phyloP scores from a whole-genome alignment of 1,140 invertebrate species.

The Neuroterus valhalla region DNA sequence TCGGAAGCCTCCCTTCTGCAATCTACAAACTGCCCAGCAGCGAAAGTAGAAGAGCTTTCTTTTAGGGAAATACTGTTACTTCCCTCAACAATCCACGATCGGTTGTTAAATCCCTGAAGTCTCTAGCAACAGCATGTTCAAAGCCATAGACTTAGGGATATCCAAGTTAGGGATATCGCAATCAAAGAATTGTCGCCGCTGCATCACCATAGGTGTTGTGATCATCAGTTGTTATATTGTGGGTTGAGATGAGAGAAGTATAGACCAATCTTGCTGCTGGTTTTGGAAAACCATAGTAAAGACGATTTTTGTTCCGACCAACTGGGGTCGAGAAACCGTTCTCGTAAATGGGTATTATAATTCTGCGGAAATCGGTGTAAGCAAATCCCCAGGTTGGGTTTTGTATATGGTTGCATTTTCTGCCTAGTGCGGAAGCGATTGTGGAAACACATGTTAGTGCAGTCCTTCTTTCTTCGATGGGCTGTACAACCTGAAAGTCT shows the following conservation, averaged over 20 bases:
- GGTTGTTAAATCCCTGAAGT: constrained; percentile 87
- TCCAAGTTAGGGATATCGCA: constrained; percentile 99
- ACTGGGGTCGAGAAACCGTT: constrained; percentile 97
- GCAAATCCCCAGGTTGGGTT: constrained; percentile 95
- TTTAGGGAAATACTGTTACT: constrained; percentile 83
- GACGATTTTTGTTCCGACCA: constrained; percentile 87
- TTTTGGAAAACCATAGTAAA: constrained; percentile 90
- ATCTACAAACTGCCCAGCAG: constrained; percentile 90
- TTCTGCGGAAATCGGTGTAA: constrained; percentile 88
- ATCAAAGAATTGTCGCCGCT: constrained; percentile 99
- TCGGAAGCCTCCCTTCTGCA: constrained; percentile 89
- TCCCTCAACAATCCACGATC: constrained; percentile 88
- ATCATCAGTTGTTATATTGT: constrained; percentile 87
- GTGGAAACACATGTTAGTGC: constrained; percentile 93
- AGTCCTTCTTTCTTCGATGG: constrained; percentile 82
- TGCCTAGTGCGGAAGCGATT: constrained; percentile 92
- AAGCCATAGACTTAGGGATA: constrained; percentile 97
- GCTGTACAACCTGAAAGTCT: constrained; percentile 88
- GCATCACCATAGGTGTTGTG: constrained; percentile 98
- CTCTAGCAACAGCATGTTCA: constrained; percentile 86
- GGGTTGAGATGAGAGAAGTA: constrained; percentile 88
- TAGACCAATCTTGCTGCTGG: constrained; percentile 93
- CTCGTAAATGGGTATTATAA: constrained; percentile 94
- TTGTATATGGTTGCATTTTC: constrained; percentile 96
- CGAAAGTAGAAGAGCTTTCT: constrained; percentile 91